Percentiles rank a stretch among this genome's conserved stretches.
phyloP scores from a whole-genome alignment of 2,113 vertebrate genomes.

The Gymnocephalus cernua region DNA sequence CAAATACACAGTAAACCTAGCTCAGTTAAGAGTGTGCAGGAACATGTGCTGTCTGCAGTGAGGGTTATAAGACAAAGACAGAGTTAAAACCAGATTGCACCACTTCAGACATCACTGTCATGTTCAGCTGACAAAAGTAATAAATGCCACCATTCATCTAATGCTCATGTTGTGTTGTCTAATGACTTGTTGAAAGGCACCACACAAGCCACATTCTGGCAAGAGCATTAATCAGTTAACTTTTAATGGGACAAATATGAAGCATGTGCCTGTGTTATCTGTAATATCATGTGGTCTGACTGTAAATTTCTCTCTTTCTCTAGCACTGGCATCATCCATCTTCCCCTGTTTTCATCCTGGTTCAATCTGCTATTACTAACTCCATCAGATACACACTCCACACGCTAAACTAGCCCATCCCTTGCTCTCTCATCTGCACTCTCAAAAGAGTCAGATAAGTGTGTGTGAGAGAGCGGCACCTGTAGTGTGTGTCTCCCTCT shows the following conservation, averaged over 20 bases:
- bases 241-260: conserved; percentile 43
- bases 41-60: background rate
- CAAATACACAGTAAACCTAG: conserved; percentile 7
- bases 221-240: conserved; percentile 15
- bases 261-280: conserved; percentile 48
- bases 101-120: conserved; percentile 3
- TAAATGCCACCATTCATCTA: background rate
- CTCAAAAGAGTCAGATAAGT: background rate
- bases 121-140: conserved; percentile 15
- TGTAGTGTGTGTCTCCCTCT: background rate
- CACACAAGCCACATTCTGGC: background rate
- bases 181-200: conserved; percentile 8
- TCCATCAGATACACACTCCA: conserved; percentile 12
- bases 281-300: conserved; percentile 19
- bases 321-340: background rate
- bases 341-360: background rate
- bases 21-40: background rate
- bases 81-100: conserved; percentile 1
- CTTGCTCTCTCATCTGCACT: background rate
- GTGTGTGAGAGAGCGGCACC: background rate
- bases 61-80: background rate
- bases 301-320: background rate
- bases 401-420: conserved; percentile 7
- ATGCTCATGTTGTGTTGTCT: too few relatives aligned
- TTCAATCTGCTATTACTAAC: conserved; percentile 15